Percentiles rank a stretch among this genome's conserved stretches.
These are phyloP conservation scores for Acrobasis suavella DNA, from an alignment of 2,888 invertebrate species.

Conservation along the genomic window DNA sequence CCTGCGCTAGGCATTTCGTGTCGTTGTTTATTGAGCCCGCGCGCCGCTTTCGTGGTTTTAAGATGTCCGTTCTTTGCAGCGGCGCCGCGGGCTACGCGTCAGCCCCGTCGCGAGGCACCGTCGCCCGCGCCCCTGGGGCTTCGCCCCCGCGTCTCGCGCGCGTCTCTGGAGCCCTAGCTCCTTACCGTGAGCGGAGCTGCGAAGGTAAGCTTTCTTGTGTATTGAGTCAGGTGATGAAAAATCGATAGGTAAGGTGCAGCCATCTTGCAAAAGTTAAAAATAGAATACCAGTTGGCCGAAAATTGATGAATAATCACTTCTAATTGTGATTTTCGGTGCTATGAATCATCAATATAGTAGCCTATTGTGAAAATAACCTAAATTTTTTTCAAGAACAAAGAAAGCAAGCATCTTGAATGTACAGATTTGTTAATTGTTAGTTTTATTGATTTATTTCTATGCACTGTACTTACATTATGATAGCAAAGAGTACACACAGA, in stretches of 20 bases:
- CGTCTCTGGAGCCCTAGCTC: conserved; percentile 81
- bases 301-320: conserved; percentile 1
- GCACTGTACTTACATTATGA: no score
- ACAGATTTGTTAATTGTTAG: no score
- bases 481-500: no score
- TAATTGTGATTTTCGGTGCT: conserved; percentile 14
- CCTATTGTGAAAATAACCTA: background rate
- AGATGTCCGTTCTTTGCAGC: conserved; percentile 78
- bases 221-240: conserved; percentile 54
- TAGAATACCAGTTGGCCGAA: conserved; percentile 35
- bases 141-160: conserved; percentile 67
- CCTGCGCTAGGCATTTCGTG: conserved; percentile 26
- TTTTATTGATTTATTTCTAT: no score
- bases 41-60: conserved; percentile 70
- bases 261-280: conserved; percentile 62
- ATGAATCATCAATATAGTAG: background rate
- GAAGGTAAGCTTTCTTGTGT: conserved; percentile 66
- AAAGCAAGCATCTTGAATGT: no score
- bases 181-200: conserved; percentile 55
- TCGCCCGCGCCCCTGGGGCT: conserved; percentile 56
- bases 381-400: no score
- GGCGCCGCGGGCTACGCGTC: conserved; percentile 71
- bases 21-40: conserved; percentile 36
- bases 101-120: conserved; percentile 70
- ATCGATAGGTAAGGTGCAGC: conserved; percentile 60